phyloP scores from a whole-genome alignment of 2,888 invertebrate genomes.

The Aleiodes testaceus region DNA sequence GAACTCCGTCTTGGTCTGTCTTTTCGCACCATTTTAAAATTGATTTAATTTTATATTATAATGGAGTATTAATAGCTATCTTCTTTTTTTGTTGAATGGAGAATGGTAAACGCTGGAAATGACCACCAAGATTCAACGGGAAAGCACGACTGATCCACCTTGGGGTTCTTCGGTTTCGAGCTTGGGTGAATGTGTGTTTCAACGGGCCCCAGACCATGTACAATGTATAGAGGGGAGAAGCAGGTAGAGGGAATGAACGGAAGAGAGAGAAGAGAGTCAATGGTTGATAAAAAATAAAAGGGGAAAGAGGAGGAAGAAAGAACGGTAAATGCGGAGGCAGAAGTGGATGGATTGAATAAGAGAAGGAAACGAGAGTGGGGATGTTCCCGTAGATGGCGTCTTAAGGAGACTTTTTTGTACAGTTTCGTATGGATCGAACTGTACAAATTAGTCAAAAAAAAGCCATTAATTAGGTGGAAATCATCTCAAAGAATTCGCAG shows the following conservation, averaged over 20 bases:
- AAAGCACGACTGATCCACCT: slow-evolving; percentile 47
- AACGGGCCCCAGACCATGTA: slow-evolving; percentile 1
- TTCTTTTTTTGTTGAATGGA: slow-evolving; percentile 24
- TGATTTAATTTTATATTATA: too few relatives aligned
- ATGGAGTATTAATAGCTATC: too few relatives aligned
- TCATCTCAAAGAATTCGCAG: too few relatives aligned
- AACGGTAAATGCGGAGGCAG: slow-evolving; percentile 38
- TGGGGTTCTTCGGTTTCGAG: slow-evolving; percentile 8
- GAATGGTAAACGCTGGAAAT: not conserved
- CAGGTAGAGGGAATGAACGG: slow-evolving; percentile 29
- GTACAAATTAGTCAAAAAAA: too few relatives aligned
- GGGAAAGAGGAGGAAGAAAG: slow-evolving; percentile 19
- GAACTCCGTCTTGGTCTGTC: slow-evolving; percentile 63
- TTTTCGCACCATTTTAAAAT: slow-evolving; percentile 72
- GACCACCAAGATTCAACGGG: slow-evolving; percentile 42
- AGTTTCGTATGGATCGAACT: too few relatives aligned
- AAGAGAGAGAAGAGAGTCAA: slow-evolving; percentile 17
- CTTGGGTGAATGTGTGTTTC: slow-evolving; percentile 31
- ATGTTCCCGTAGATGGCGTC: slow-evolving; percentile 11
- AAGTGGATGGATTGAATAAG: not conserved
- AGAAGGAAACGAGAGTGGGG: not conserved
- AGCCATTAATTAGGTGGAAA: too few relatives aligned
- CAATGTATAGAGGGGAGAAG: slow-evolving; percentile 3
- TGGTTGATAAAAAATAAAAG: slow-evolving; percentile 6
- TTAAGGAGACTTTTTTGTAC: not conserved